Evolutionary conservation across 2,888 invertebrate species (phyloP), one percentile per base, ranked within the genome.

Genomic region (Sturmia bella): DNA sequence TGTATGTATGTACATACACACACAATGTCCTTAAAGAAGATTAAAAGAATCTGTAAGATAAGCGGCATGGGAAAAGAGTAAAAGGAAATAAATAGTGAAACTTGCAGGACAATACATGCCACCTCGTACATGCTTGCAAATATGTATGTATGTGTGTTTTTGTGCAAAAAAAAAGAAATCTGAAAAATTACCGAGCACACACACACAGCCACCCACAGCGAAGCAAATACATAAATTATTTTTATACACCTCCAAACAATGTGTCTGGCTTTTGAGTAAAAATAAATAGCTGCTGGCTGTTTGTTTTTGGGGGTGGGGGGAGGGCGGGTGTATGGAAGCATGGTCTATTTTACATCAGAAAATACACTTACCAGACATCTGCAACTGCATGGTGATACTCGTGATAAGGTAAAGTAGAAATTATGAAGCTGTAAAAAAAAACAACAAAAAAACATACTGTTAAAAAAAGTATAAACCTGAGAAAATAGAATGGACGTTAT

Each of bases 351-450:
- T 17, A 50, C 48, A 66, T 66, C 52, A 68, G 61, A 61, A 52
- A 66, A 68, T 68, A 48, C 69, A 39, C n/a, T 27, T 37, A 13
- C 59, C 21, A 50, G 70, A 76, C 59, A 72, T 64, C 43, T 41
- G 57, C 63, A 64, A 69, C 52, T 54, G 13, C 27, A 61, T 61
- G 27, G 50, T 32, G 54, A 54, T 52, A 52, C 37, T 45, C 15
- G 61, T 61, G 79, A 79, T 74, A 80, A 80, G 63, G 56, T 74
- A 41, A 73, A 63, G 48, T 69, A 48, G 56, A n/a, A 80, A 74
- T 80, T 80, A 74, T 80, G 79, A 79, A 79, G 79, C 73, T 79
- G 12, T 12, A 50, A 48, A 61, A 50, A 56, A n/a, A 52, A 27
- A 15, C 2, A n/a, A n/a, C 32, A 57, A 48, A 39, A 19, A 48